Evolutionary conservation across 2,797 vertebrate genomes (phyloP), one percentile per base, ranked within the genome.

Genomic region (Neosilurus hyrtlii): DNA sequence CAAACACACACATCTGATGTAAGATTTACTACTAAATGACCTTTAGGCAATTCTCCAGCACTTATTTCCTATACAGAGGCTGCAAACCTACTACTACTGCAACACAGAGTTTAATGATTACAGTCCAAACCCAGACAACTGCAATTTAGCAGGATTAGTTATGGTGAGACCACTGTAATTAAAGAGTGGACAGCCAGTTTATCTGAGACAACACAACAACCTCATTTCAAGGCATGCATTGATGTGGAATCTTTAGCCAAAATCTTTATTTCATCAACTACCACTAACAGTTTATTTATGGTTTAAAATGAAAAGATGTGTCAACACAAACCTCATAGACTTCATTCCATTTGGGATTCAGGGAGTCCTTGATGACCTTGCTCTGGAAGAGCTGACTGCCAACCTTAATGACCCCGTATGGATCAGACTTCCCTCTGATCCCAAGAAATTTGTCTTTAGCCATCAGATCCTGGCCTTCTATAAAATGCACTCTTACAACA

Each of bases 351-450:
- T 95, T 96, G 0, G 98, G 98, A 88, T 95, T 91, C 30, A 97
- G 84, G 16, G 91, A 96, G 80, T 99, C 96, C 83, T 97, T 96
- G 89, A 98, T 94, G 87, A 97, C 94, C 88, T 97, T 97, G 91
- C 95, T 98, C 87, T 96, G 94, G 91, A 97, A 96, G 65, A 96
- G 93, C 9, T 97, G 92, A 56, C 93, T 96, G 75, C 96, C 97
- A 0, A 98, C 81, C 84, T 92, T 92, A 79, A 98, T 89, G 37
- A 97, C 91, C 4, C 96, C 97, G 4, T 99, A 99, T 0, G 98
- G 98, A 88, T 99, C 98, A 0, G 98, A 99, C 89, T 98, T 98
- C 30, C 98, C 97, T 90, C 96, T 99, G 88, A 99, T 94, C 66
- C 97, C 96, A 72, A 99, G 87, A 67, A 96, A 94, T 79, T 89